Evolutionary conservation across 2,113 vertebrate genomes (phyloP), one percentile per base, ranked within the genome.

Genomic region (Misgurnus anguillicaudatus): DNA sequence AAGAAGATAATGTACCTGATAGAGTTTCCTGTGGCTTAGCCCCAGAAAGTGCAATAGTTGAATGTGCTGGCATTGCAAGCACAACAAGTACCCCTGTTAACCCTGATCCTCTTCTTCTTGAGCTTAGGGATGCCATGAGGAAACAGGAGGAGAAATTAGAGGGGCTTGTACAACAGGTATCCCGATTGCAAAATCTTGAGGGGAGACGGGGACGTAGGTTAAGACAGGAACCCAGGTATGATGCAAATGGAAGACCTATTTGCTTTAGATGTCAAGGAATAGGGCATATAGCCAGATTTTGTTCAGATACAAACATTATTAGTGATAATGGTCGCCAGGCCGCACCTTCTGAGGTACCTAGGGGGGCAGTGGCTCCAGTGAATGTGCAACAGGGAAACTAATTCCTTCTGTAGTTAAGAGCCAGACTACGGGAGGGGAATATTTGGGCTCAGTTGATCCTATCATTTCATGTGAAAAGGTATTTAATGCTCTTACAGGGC

Each of bases 161-260:
- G 57, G 57, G 21, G 1, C 21, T 24, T 60, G 21, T 21, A 60
- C 4, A 31, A 10, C 19, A 60, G 58, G 21, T 60, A 60, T 19
- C 58, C 21, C 4, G 21, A 13, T 10, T 60, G 9, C 58, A 60
- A 24, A 24, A 11, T 24, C 9, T 11, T 31, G 21, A 60, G 11
- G 19, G 58, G 9, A 60, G 19, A 2, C 57, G 3, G 9, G 57
- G 57, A 7, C n/a, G 55, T 58, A 58, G 58, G 21, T 24, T 5
- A 61, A 61, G 58, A 31, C 65, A 68, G 45, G 63, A 65, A 24
- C 31, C 63, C 63, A 65, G 31, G 63, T 65, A 65, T 65, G 63
- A 68, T 68, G 19, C 65, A 21, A 6, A 36, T 38, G 39, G 65
- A 45, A 47, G n/a, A 68, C 39, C 65, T 19, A 68, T 68, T 45